Percentiles rank a stretch among this genome's conserved stretches.
Evolutionary conservation across 2,113 vertebrate genomes (phyloP).

Genomic region (Baryphthengus martii): DNA sequence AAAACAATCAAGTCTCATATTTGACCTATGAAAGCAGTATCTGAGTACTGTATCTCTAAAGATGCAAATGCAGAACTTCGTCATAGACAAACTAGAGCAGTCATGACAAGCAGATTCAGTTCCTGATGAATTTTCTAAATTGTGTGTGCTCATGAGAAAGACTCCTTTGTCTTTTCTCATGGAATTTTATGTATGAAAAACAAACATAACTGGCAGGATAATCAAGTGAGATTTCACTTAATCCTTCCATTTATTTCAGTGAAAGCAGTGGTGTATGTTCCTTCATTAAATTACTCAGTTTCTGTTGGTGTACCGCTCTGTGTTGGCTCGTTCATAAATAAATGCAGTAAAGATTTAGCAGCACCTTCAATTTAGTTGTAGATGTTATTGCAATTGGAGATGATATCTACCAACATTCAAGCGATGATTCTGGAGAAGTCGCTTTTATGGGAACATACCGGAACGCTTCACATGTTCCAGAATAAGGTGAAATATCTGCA

Average conservation of each 20-base stretch:
- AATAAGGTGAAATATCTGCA: neutral
- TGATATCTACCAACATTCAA: neutral
- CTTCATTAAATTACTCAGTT: neutral
- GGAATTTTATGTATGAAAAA: neutral
- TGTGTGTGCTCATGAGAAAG: neutral
- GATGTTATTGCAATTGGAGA: neutral
- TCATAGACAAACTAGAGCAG: neutral
- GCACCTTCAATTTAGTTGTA: neutral
- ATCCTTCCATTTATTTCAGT: neutral
- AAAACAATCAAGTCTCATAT: neutral
- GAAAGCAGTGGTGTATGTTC: neutral
- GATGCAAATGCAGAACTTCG: neutral
- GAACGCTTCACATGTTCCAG: neutral
- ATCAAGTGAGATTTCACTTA: neutral
- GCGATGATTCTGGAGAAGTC: neutral
- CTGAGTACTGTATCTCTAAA: neutral
- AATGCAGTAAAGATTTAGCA: neutral
- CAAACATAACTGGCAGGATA: neutral
- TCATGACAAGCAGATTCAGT: neutral
- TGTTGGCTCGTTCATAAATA: neutral
- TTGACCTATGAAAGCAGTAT: neutral
- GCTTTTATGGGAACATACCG: neutral
- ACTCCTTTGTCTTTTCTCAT: neutral
- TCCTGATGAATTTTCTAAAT: neutral
- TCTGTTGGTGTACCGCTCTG: neutral